Percentiles rank a stretch among this genome's conserved stretches.
These are phyloP conservation scores for Andrena flavipes DNA, from an alignment of 2,888 invertebrate genomes.

Conservation along the genomic window DNA sequence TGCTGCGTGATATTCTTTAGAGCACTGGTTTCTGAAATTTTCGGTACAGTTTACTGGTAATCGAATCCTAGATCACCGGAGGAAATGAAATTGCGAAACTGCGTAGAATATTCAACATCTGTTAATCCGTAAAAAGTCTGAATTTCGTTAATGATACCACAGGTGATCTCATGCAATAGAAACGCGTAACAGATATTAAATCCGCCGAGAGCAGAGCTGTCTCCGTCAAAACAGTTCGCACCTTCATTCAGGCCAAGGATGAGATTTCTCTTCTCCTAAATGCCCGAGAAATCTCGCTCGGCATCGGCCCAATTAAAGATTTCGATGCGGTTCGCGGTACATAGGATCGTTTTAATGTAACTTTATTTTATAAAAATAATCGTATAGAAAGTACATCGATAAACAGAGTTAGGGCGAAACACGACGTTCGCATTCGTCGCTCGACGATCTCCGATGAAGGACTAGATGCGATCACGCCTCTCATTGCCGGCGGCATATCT, in stretches of 20 bases:
- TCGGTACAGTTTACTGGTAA: not conserved
- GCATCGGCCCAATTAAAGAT: conserved; percentile 5
- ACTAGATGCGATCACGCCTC: conserved; percentile 77
- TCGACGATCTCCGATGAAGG: conserved; percentile 74
- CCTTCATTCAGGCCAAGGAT: conserved; percentile 28
- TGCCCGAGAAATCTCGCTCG: conserved; percentile 11
- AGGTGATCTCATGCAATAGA: not conserved
- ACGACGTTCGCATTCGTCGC: conserved; percentile 38
- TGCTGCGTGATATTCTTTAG: not conserved
- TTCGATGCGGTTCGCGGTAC: not conserved
- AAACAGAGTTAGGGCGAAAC: conserved; percentile 11
- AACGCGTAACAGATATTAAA: not conserved
- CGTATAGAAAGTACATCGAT: conserved; percentile 19
- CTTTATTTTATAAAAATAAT: conserved; percentile 40
- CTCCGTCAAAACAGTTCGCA: conserved; percentile 16
- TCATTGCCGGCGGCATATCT: conserved; percentile 17
- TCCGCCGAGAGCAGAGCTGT: not conserved
- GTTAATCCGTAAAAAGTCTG: too few relatives aligned
- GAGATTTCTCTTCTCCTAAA: conserved; percentile 28
- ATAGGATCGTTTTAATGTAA: not conserved
- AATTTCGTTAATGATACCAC: too few relatives aligned
- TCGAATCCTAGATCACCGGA: not conserved
- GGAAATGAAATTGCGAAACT: not conserved
- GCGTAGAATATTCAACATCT: not conserved
- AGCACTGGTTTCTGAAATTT: not conserved